Conservation (phyloP, 2,113 vertebrate genomes). For the Epinephelus moara region DNA sequence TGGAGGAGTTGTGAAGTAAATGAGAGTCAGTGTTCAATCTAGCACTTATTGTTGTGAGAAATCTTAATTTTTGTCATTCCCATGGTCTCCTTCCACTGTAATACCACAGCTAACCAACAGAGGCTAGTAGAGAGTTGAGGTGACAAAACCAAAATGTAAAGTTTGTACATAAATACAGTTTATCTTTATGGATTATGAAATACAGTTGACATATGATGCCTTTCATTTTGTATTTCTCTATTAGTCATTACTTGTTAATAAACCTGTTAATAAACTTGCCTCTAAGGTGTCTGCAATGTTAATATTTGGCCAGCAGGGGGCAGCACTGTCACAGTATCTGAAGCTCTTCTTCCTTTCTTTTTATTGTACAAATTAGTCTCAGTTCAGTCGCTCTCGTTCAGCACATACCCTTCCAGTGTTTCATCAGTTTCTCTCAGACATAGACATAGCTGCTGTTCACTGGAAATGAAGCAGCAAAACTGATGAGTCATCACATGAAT, state of each 20-base stretch:
- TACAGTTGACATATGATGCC: no score
- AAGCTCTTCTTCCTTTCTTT: not conserved
- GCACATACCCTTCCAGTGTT: not conserved
- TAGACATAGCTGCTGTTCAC: not conserved
- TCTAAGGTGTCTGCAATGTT: not conserved
- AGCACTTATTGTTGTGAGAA: no score
- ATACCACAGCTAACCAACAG: no score
- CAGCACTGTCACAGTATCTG: slow-evolving; percentile 8
- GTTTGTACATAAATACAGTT: no score
- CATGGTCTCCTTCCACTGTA: no score
- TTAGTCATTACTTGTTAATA: not conserved
- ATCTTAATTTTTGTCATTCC: no score
- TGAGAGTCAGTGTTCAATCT: no score
- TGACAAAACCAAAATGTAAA: no score
- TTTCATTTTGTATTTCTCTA: no score
- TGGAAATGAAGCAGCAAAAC: not conserved
- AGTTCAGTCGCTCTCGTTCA: not conserved
- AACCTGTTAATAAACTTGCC: not conserved
- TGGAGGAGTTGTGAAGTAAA: no score
- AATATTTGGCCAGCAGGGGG: slow-evolving; percentile 2
- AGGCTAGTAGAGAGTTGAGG: no score
- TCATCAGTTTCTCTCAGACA: not conserved
- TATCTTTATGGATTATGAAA: no score
- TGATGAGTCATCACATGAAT: not conserved
- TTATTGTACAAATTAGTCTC: not conserved